A percentile compares a stretch with the other conserved stretches of the same genome.
phyloP scores from a whole-genome alignment of 2,113 vertebrate genomes.

The Zapus hudsonius region DNA sequence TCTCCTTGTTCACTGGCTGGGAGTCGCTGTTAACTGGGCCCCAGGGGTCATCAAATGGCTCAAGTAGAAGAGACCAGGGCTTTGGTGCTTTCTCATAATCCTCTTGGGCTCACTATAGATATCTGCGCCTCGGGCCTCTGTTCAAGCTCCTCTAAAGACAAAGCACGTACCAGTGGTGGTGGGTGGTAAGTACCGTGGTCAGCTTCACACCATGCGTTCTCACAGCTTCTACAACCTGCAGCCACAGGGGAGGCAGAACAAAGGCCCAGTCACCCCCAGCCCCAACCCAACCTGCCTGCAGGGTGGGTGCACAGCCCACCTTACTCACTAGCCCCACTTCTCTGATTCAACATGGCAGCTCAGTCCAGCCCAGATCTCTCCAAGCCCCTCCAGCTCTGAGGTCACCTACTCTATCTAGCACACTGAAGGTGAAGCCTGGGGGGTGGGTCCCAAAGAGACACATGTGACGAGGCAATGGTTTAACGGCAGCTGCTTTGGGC shows the following conservation, averaged over 20 bases:
- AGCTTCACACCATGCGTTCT: constrained; percentile 93
- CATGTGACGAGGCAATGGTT: not conserved
- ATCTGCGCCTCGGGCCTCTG: not conserved
- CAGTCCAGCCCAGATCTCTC: not conserved
- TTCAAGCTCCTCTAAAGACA: not conserved
- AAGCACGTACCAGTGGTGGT: constrained; percentile 95
- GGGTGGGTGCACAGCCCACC: not conserved
- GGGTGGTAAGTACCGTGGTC: constrained; percentile 95
- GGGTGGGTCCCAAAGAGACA: no score
- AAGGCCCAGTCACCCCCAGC: not conserved
- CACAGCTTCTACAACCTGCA: constrained; percentile 94
- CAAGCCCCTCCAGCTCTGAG: not conserved
- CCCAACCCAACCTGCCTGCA: not conserved
- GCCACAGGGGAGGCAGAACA: not conserved
- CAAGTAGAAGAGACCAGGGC: no score
- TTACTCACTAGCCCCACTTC: not conserved
- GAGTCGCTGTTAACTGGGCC: not conserved
- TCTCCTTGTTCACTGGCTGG: not conserved
- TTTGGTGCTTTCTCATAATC: not conserved
- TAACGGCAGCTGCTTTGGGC: not conserved
- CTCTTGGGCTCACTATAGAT: not conserved
- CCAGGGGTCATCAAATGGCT: not conserved
- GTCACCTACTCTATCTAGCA: not conserved
- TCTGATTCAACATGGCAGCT: not conserved
- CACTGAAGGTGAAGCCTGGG: not conserved